Conservation (phyloP, 1,140 invertebrate genomes). For the Drosophila ficusphila region DNA sequence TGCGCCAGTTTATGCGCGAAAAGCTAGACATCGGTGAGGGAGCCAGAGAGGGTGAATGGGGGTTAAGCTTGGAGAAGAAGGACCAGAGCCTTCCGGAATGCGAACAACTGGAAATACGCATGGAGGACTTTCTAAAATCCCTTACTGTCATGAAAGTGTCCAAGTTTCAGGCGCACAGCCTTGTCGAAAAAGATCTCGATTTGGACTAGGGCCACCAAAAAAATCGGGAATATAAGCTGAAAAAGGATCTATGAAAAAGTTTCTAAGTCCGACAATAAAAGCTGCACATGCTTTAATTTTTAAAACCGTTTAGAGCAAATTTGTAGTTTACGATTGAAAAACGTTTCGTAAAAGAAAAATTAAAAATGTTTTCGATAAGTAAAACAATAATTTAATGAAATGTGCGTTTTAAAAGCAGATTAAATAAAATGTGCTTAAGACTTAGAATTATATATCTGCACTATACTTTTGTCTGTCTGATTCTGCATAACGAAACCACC, state of each 20-base stretch:
- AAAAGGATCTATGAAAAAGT: no score
- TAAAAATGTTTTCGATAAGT: neutral
- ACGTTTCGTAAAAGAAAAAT: neutral
- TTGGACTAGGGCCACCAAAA: constrained; percentile 31
- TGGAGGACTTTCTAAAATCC: constrained; percentile 88
- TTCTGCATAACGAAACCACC: neutral
- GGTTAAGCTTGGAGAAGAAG: neutral
- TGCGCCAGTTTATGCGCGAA: constrained; percentile 86
- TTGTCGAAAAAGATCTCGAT: constrained; percentile 42
- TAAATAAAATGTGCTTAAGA: no score
- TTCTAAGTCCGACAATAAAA: constrained; percentile 6
- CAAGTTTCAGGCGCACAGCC: constrained; percentile 85
- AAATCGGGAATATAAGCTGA: no score
- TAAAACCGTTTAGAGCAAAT: neutral
- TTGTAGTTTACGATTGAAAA: neutral
- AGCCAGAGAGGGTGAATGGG: neutral
- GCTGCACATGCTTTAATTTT: neutral
- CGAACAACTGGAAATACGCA: constrained; percentile 71
- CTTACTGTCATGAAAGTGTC: constrained; percentile 88
- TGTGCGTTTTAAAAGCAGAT: neutral
- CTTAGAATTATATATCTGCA: no score
- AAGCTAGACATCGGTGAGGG: neutral
- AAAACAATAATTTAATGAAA: neutral
- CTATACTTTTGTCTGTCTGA: no score
- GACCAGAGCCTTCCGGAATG: constrained; percentile 83